A percentile compares a stretch with the other conserved stretches of the same genome.
phyloP scores from a whole-genome alignment of 2,797 vertebrate genomes.

The Cynopterus sphinx region DNA sequence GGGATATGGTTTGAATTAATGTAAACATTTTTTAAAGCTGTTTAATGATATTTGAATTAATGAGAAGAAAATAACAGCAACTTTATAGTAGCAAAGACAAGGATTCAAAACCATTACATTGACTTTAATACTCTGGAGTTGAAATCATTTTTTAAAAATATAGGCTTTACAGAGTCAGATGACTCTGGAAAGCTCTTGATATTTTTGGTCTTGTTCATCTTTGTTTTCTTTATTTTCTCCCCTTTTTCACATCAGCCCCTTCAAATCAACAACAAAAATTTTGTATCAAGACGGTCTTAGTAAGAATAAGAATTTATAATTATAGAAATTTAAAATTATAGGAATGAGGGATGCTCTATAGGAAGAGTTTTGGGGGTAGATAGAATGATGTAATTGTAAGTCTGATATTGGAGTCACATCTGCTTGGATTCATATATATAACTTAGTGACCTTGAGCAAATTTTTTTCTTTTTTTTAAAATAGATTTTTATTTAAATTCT shows the following conservation, averaged over 20 bases:
- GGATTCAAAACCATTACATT: not conserved
- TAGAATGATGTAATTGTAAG: not conserved
- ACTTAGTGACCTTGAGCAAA: not conserved
- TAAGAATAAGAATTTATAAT: not conserved
- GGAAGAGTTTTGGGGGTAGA: not conserved
- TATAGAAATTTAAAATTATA: too few relatives aligned
- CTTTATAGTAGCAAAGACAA: not conserved
- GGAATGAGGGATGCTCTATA: not conserved
- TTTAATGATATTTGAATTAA: not conserved
- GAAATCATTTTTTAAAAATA: not conserved
- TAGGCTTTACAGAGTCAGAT: not conserved
- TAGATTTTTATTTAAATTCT: not conserved
- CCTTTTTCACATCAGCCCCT: not conserved
- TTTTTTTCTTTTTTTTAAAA: not conserved
- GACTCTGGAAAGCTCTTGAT: not conserved
- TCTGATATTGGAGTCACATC: not conserved
- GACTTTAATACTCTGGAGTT: not conserved
- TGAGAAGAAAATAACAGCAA: not conserved
- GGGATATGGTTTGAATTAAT: not conserved
- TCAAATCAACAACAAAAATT: not conserved
- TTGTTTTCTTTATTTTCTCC: not conserved
- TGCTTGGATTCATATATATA: not conserved
- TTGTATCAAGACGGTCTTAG: not conserved
- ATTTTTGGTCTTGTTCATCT: not conserved
- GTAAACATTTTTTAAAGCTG: not conserved